Evolutionary conservation across 2,113 vertebrate species (phyloP), one percentile per base, ranked within the genome.

Genomic region (Origma solitaria): DNA sequence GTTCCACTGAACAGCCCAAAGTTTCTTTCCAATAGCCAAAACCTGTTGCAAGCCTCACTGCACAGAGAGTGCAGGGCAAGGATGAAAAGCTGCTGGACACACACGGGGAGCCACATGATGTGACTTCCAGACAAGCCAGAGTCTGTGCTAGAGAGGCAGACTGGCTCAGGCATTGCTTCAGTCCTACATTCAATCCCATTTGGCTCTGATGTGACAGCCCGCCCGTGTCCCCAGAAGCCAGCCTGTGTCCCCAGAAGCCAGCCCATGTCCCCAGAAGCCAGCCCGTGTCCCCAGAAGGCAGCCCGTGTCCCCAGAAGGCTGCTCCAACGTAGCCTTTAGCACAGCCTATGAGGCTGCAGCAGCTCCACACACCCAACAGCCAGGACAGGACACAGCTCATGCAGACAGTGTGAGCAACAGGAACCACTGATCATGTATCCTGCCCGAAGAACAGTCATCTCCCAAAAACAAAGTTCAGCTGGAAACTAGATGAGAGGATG

Each of bases 371-470:
- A 6, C 7, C 56, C 25, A 23, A 3, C 30, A 66, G 19, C 42
- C n/a, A n/a, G 35, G 42, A 10, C 11, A 42, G 45, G 50, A 69
- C 3, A 7, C 27, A 9, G 68, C 51, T 57, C 78, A 60, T n/a
- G 30, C 1, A 1, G 50, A 61, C 37, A 66, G 7, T 0, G 0
- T 2, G n/a, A 60, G 8, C 27, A 38, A 20, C 57, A 17, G 64
- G 15, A 49, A 61, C 16, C 68, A 9, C 58, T 35, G 47, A 42
- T 33, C 9, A 0, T 7, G 6, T 31, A 35, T 53, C 33, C 66
- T 53, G 62, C 33, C 60, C 20, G n/a, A n/a, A n/a, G n/a, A n/a
- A n/a, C n/a, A n/a, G n/a, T n/a, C n/a, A n/a, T n/a, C n/a, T n/a
- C n/a, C n/a, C n/a, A n/a, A n/a, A n/a, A n/a, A n/a, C n/a, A n/a